Evolutionary conservation across 1,140 invertebrate genomes (phyloP), one percentile per base, ranked within the genome.

Genomic region (Pseudoatta argentina): DNA sequence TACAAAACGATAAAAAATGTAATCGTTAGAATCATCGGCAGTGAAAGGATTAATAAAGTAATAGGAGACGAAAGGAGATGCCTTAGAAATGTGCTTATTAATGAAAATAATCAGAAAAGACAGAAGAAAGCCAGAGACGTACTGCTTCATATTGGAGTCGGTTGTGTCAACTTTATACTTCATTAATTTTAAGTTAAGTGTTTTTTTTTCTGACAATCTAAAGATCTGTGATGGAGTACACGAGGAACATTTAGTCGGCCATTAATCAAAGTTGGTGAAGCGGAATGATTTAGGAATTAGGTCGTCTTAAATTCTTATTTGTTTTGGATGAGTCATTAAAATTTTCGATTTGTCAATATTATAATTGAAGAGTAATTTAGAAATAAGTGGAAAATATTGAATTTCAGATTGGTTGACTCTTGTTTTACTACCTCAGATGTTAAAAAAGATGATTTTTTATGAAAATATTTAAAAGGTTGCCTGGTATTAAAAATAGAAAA

Each of bases 101-200:
- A 55, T 21, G 30, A 69, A 44, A 44, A 44, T 44, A 44, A 39
- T 79, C 34, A 69, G 8, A 69, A 14, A 21, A 39, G 1, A 18
- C n/a, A 39, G 55, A 39, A 44, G 55, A 76, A 76, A 76, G n/a
- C 14, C 6, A 3, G 27, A 53, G 24, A 48, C 53, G 5, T 7
- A 39, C 7, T 78, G 59, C 4, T 39, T 14, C 34, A 24, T 59
- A 24, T 59, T 21, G 21, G 8, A 78, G n/a, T 53, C 44, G 30
- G 34, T 16, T 67, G 27, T 69, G 44, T 44, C 39, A 67, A 79
- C n/a, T 53, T 79, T 53, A 34, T 66, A 44, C 12, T 66, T 79
- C 44, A 34, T 78, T 78, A 78, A 66, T 67, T 78, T 78, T 34
- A 78, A 44, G 24, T 79, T 67, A 53, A 27, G 27, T 14, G 5